phyloP scores from a whole-genome alignment of 2,797 vertebrate genomes.

The Coreius guichenoti region DNA sequence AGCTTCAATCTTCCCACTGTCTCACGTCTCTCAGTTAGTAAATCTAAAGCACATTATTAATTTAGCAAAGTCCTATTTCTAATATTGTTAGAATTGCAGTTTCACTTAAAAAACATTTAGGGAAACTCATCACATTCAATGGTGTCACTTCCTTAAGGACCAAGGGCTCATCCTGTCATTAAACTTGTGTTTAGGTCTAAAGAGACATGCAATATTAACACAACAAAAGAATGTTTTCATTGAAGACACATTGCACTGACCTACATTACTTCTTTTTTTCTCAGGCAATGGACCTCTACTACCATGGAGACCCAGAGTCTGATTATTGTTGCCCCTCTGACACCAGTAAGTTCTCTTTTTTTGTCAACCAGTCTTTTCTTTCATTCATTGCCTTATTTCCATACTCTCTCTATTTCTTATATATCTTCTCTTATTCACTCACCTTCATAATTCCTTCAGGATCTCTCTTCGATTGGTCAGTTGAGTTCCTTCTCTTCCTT shows the following conservation, averaged over 20 bases:
- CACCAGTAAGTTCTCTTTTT: slow-evolving; percentile 73
- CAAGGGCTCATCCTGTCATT: background rate
- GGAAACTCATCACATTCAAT: background rate
- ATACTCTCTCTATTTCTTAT: background rate
- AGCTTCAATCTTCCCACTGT: too few relatives aligned
- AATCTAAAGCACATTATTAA: slow-evolving; percentile 72
- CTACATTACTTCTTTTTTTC: slow-evolving; percentile 39
- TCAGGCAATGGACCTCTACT: slow-evolving; percentile 83
- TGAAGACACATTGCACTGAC: slow-evolving; percentile 34
- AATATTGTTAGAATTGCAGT: slow-evolving; percentile 65
- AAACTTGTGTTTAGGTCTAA: background rate
- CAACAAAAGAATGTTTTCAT: slow-evolving; percentile 22
- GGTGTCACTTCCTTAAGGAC: background rate
- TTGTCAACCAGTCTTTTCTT: background rate
- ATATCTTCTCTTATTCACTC: background rate
- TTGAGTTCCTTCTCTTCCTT: background rate
- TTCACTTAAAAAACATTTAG: slow-evolving; percentile 23
- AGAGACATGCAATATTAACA: background rate
- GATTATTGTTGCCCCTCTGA: slow-evolving; percentile 80
- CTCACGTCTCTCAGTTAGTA: slow-evolving; percentile 28
- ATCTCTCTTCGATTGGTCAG: background rate
- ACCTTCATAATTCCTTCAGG: background rate
- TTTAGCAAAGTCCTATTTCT: slow-evolving; percentile 67
- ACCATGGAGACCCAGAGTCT: slow-evolving; percentile 78
- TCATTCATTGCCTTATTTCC: background rate